phyloP scores from a whole-genome alignment of 2,797 vertebrate species.

The Columba guinea region DNA sequence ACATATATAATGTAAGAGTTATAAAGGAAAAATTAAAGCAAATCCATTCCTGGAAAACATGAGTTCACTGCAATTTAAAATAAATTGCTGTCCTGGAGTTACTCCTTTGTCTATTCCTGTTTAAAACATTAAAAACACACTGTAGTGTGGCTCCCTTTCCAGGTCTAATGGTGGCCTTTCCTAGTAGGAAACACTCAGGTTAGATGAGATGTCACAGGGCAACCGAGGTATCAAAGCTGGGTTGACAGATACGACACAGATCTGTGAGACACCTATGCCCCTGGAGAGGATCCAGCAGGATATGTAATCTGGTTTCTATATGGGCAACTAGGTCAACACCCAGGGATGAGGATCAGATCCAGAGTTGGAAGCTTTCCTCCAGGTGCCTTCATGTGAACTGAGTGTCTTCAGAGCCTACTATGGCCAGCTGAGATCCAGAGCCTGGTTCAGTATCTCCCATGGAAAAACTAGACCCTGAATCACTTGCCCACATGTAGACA shows the following conservation, averaged over 20 bases:
- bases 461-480: neutral
- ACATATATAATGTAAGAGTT: neutral
- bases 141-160: neutral
- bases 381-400: neutral
- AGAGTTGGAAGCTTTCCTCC: neutral
- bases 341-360: neutral
- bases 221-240: neutral
- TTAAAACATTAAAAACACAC: neutral
- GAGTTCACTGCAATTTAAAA: neutral
- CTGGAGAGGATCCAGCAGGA: neutral
- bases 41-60: neutral
- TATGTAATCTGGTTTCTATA: neutral
- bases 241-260: neutral
- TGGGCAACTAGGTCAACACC: neutral
- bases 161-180: neutral
- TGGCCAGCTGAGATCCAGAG: neutral
- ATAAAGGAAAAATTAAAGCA: neutral
- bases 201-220: neutral
- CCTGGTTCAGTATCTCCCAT: neutral
- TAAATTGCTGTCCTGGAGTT: neutral
- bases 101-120: neutral
- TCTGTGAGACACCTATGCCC: neutral
- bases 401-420: neutral
- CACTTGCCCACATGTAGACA: neutral
- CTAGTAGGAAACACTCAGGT: neutral